These are phyloP conservation scores for Sebastes itinus DNA, from an alignment of 2,797 vertebrate species.

Conservation along the genomic window DNA sequence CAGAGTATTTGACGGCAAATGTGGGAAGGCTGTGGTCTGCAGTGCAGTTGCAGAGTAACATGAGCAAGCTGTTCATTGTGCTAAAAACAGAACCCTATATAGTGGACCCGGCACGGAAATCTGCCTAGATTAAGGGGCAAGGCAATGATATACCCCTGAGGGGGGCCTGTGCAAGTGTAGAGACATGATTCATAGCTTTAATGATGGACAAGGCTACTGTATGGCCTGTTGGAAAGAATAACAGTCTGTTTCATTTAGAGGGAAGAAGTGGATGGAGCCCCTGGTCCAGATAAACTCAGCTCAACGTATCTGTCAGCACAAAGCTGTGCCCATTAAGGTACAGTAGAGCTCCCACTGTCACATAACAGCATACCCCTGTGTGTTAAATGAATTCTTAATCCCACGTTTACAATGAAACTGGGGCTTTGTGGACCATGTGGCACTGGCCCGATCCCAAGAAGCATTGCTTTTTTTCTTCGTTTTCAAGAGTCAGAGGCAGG, in stretches of 20 bases:
- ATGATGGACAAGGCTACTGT: slow-evolving; percentile 78
- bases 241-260: slow-evolving; percentile 68
- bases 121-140: slow-evolving; percentile 70
- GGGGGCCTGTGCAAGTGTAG: slow-evolving; percentile 39
- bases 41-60: slow-evolving; percentile 55
- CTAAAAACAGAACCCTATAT: slow-evolving; percentile 69
- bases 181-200: slow-evolving; percentile 72
- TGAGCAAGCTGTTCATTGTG: slow-evolving; percentile 66
- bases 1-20: slow-evolving; percentile 48
- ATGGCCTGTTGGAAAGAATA: slow-evolving; percentile 73
- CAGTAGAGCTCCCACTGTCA: slow-evolving; percentile 55
- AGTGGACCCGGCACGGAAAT: slow-evolving; percentile 54
- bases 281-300: slow-evolving; percentile 49
- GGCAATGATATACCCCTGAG: slow-evolving; percentile 64
- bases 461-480: slow-evolving; percentile 1
- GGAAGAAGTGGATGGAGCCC: slow-evolving; percentile 56
- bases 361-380: slow-evolving; percentile 66
- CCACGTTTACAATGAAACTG: slow-evolving; percentile 59
- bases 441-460: slow-evolving; percentile 50
- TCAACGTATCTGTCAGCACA: slow-evolving; percentile 77
- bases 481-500: slow-evolving; percentile 29
- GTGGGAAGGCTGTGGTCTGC: slow-evolving; percentile 46
- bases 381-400: slow-evolving; percentile 78
- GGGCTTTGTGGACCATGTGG: slow-evolving; percentile 67
- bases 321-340: slow-evolving; percentile 71